These are phyloP conservation scores for Sternotherus odoratus DNA, from an alignment of 2,797 vertebrate species.

Conservation along the genomic window DNA sequence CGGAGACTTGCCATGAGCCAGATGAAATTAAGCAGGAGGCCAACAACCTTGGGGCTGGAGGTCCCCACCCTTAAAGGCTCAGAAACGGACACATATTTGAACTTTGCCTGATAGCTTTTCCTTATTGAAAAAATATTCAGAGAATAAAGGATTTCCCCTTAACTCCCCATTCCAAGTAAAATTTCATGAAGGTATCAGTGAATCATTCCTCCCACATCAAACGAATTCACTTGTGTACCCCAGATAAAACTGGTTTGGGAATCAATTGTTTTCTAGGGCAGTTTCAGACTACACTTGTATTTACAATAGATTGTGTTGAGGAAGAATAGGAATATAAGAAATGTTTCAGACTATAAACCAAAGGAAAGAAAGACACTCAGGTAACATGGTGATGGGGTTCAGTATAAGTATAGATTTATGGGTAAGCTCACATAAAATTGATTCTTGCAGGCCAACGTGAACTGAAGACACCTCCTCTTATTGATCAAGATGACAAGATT, in stretches of 20 bases:
- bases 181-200: not conserved
- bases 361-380: not conserved
- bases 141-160: not conserved
- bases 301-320: not conserved
- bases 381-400: not conserved
- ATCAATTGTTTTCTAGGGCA: not conserved
- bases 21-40: no score
- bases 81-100: not conserved
- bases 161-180: not conserved
- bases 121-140: constrained; percentile 14
- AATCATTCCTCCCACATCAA: constrained; percentile 14
- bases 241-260: not conserved
- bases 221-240: constrained; percentile 1
- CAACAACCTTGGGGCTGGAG: no score
- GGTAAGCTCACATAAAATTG: not conserved
- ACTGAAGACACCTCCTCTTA: not conserved
- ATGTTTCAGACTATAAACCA: not conserved
- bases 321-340: not conserved
- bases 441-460: not conserved
- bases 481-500: not conserved
- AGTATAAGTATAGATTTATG: not conserved
- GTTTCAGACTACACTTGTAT: not conserved
- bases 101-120: not conserved
- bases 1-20: no score
- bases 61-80: not conserved